A percentile compares a stretch with the other conserved stretches of the same genome.
These are phyloP conservation scores for Chamaea fasciata DNA, from an alignment of 2,113 vertebrate species.

Conservation along the genomic window DNA sequence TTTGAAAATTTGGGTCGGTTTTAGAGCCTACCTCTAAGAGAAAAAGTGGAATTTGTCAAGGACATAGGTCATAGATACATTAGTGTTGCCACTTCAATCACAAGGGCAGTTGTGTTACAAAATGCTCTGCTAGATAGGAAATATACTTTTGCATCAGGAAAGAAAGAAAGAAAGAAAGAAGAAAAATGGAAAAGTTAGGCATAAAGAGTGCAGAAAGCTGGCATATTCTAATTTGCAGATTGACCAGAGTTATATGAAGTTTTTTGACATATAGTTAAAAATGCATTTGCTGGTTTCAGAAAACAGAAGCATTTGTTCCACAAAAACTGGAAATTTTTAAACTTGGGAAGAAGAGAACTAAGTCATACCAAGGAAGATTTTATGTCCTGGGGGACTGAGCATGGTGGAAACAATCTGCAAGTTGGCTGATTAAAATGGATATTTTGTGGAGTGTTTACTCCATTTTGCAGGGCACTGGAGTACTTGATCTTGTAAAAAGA, in stretches of 20 bases:
- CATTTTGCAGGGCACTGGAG: background rate
- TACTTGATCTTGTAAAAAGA: background rate
- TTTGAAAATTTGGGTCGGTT: background rate
- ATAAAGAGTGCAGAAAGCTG: background rate
- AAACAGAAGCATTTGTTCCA: background rate
- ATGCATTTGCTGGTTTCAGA: background rate
- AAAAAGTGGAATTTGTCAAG: background rate
- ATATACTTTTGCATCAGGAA: background rate
- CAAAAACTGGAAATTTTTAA: background rate
- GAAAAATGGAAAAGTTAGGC: background rate
- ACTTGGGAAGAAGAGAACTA: background rate
- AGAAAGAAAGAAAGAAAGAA: background rate
- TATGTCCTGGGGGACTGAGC: background rate
- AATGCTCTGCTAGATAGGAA: background rate
- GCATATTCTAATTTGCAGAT: background rate
- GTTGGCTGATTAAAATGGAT: background rate
- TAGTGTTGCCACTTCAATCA: background rate
- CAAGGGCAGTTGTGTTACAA: background rate
- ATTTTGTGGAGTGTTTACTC: background rate
- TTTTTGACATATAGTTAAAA: background rate
- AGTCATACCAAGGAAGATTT: background rate
- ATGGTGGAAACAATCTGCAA: slow-evolving; percentile 14
- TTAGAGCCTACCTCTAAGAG: background rate
- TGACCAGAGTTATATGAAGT: background rate
- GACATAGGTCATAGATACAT: background rate